These are phyloP conservation scores for Oryzias javanicus DNA, from an alignment of 2,113 vertebrate species.

Conservation along the genomic window DNA sequence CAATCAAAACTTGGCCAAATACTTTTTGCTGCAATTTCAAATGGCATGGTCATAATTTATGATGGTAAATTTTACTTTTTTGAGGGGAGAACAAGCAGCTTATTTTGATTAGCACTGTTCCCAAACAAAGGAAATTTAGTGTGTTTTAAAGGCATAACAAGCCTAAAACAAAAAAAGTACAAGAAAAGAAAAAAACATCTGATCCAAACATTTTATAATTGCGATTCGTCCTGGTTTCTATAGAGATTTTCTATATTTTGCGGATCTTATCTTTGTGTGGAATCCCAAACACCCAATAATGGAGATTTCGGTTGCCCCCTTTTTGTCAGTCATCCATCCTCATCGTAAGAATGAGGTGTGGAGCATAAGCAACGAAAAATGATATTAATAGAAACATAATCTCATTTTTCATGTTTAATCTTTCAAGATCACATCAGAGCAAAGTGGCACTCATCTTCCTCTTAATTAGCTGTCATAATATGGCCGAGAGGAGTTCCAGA, in stretches of 20 bases:
- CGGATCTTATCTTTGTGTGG: not conserved
- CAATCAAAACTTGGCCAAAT: not conserved
- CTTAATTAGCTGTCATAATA: constrained; percentile 77
- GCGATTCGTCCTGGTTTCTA: not conserved
- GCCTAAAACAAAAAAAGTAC: no score
- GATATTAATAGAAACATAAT: constrained; percentile 67
- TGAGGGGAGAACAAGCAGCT: not conserved
- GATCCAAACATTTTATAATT: not conserved
- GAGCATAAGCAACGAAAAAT: constrained; percentile 37
- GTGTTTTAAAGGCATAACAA: no score
- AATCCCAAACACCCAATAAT: not conserved
- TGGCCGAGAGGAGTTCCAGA: constrained; percentile 67
- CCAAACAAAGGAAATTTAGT: not conserved
- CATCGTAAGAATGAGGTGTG: constrained; percentile 26
- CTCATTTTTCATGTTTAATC: constrained; percentile 59
- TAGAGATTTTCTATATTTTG: not conserved
- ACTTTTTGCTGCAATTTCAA: not conserved
- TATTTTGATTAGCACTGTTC: not conserved
- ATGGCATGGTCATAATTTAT: not conserved
- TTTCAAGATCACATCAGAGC: constrained; percentile 58
- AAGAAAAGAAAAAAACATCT: not conserved
- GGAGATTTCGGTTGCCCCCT: constrained; percentile 11
- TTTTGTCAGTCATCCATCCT: constrained; percentile 10
- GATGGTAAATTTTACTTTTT: not conserved
- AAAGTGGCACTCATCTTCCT: constrained; percentile 70